Evolutionary conservation across 2,888 invertebrate species (phyloP), one percentile per base, ranked within the genome.

Genomic region (Drosophila colorata): DNA sequence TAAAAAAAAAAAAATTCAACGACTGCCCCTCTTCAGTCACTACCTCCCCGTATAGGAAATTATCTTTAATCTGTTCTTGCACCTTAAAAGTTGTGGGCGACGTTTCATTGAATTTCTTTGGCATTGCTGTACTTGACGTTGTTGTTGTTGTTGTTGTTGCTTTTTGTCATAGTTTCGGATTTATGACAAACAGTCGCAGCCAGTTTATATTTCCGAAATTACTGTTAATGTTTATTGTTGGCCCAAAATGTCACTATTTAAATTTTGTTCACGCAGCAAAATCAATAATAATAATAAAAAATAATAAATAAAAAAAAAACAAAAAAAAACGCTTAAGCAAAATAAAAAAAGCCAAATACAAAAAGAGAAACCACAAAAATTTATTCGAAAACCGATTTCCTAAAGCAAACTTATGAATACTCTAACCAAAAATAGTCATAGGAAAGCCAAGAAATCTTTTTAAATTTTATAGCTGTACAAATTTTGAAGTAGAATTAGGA

Each of bases 191-290:
- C 63, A 67, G 51, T 64, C 84, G 80, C 85, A 82, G 70, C 85
- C 89, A 85, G 88, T 88, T 84, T 88, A 88, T 69, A 86, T 82
- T 78, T 89, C 89, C 88, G 88, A 89, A 89, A 88, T 89, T 88
- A 84, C 89, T 89, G 88, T 88, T 89, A 84, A 88, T 86, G 89
- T 79, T 81, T 75, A 44, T 80, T 71, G 77, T 73, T 84, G 78
- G 70, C 70, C 89, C 76, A 71, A 89, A 89, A 82, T 88, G 89
- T 86, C 85, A 88, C 87, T 83, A 85, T 85, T 85, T 83, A 86
- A 78, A 85, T 89, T 85, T 85, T 88, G 74, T 85, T 86, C 84
- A 85, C 84, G 84, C 84, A 69, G 82, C 80, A 72, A 79, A 88
- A 88, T 89, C 89, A 72, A 89, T 85, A 85, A 89, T 88, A 74